These are phyloP conservation scores for Psephotus haematonotus DNA, from an alignment of 2,113 vertebrate species.

Conservation along the genomic window DNA sequence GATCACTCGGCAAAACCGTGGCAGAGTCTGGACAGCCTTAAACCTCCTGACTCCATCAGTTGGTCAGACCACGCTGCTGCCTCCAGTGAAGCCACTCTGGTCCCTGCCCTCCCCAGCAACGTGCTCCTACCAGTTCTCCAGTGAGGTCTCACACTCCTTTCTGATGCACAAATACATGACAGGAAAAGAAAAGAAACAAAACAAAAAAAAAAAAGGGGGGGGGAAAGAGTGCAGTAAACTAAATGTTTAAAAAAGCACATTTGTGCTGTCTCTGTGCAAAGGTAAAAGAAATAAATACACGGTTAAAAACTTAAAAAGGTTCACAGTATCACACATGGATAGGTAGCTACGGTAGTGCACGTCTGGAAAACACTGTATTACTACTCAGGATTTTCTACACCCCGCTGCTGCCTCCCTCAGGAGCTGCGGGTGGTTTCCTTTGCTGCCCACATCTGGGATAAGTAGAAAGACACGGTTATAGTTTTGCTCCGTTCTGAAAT, in stretches of 20 bases:
- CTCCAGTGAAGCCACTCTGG: background rate
- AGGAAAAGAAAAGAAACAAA: background rate
- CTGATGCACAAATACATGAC: constrained; percentile 14
- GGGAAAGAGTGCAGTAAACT: constrained; percentile 43
- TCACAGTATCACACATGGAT: constrained; percentile 68
- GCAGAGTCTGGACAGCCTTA: constrained; percentile 10
- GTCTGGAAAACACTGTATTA: constrained; percentile 48
- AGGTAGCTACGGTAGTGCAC: constrained; percentile 61
- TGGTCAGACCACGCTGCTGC: background rate
- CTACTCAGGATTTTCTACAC: constrained; percentile 52
- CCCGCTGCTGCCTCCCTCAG: background rate
- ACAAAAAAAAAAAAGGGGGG: no score
- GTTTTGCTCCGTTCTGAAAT: constrained; percentile 35
- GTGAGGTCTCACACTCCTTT: constrained; percentile 24
- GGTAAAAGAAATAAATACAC: constrained; percentile 75
- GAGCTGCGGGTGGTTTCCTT: constrained; percentile 32
- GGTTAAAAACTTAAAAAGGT: constrained; percentile 49
- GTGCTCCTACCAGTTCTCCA: constrained; percentile 8
- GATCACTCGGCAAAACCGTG: background rate
- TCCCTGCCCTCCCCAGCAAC: constrained; percentile 16
- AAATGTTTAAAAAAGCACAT: constrained; percentile 65
- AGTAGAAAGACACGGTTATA: constrained; percentile 33
- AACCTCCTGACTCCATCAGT: background rate
- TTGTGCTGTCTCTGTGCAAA: constrained; percentile 73
- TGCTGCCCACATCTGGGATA: constrained; percentile 19